A percentile compares a stretch with the other conserved stretches of the same genome.
These are phyloP conservation scores for Catocala fraxini DNA, from an alignment of 2,888 invertebrate species.

Conservation along the genomic window DNA sequence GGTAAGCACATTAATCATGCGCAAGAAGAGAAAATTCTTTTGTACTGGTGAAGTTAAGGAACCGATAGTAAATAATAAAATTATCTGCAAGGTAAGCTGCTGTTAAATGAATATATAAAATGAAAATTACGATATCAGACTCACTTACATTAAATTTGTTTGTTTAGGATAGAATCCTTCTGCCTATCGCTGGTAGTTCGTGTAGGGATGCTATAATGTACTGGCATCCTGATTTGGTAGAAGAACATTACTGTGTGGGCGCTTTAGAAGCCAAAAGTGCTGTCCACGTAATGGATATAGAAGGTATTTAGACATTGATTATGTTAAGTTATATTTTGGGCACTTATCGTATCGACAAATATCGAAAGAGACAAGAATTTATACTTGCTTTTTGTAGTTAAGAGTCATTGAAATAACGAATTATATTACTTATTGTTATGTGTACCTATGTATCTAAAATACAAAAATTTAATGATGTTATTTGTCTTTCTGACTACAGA, in stretches of 20 bases:
- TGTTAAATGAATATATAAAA: too few relatives aligned
- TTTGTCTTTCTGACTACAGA: too few relatives aligned
- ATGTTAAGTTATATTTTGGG: neutral
- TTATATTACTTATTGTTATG: too few relatives aligned
- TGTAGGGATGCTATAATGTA: constrained; percentile 84
- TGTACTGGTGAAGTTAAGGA: constrained; percentile 84
- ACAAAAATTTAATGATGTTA: too few relatives aligned
- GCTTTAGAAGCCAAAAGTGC: constrained; percentile 78
- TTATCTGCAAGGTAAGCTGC: constrained; percentile 77
- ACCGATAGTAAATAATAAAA: constrained; percentile 83
- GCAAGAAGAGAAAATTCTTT: constrained; percentile 82
- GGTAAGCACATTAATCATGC: constrained; percentile 80
- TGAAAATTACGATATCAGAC: neutral
- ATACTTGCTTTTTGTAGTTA: too few relatives aligned
- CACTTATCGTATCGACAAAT: too few relatives aligned
- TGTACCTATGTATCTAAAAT: too few relatives aligned
- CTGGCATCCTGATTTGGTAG: constrained; percentile 81
- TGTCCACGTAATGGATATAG: constrained; percentile 79
- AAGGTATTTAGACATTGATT: constrained; percentile 57
- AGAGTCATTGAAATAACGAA: too few relatives aligned
- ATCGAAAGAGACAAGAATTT: too few relatives aligned
- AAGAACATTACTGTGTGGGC: constrained; percentile 83
- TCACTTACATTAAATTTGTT: neutral
- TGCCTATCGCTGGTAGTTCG: constrained; percentile 80
- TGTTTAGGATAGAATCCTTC: constrained; percentile 75